These are phyloP conservation scores for Stenurella melanura DNA, from an alignment of 2,888 invertebrate species.

Conservation along the genomic window DNA sequence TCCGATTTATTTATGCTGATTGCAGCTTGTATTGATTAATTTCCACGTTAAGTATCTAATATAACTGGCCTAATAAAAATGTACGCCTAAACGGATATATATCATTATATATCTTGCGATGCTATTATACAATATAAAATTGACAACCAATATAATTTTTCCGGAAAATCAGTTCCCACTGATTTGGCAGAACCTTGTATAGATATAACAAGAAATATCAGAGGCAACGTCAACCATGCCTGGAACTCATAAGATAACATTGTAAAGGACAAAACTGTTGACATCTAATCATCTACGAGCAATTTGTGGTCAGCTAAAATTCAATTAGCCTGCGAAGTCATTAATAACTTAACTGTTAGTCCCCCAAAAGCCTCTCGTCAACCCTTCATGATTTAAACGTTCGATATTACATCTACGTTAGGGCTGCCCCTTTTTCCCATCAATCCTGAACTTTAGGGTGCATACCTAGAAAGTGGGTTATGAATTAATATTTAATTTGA, in stretches of 20 bases:
- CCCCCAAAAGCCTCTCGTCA: conserved; percentile 16
- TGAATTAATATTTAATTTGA: neutral
- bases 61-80: too few relatives aligned
- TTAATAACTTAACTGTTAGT: conserved; percentile 35
- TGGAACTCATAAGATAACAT: conserved; percentile 6
- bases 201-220: neutral
- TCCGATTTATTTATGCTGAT: too few relatives aligned
- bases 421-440: neutral
- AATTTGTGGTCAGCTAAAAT: conserved; percentile 39
- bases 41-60: too few relatives aligned
- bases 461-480: neutral
- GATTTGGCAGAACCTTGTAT: neutral
- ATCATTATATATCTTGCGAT: too few relatives aligned
- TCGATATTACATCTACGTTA: conserved; percentile 12
- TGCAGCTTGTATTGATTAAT: too few relatives aligned
- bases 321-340: conserved; percentile 31
- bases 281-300: conserved; percentile 35
- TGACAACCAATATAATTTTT: too few relatives aligned
- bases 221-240: neutral
- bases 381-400: conserved; percentile 20
- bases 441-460: neutral
- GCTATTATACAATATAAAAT: too few relatives aligned
- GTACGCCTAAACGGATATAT: too few relatives aligned
- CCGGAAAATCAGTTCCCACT: neutral
- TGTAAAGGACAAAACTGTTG: conserved; percentile 27